These are phyloP conservation scores for Epinotia demarniana DNA, from an alignment of 2,888 invertebrate genomes.

Conservation along the genomic window DNA sequence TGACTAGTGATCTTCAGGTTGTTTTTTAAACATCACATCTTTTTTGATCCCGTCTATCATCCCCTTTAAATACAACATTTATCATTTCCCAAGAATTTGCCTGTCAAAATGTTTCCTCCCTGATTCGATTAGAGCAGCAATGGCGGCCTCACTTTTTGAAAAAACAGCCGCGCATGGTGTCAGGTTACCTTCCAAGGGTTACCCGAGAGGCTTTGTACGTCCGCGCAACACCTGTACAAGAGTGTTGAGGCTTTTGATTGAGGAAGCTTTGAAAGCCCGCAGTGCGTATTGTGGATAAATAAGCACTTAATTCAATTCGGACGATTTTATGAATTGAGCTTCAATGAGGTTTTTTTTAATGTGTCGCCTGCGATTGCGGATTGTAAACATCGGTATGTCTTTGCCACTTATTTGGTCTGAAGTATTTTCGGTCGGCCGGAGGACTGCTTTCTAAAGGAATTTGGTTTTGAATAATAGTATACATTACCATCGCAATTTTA, in stretches of 20 bases:
- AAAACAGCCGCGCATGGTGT: conserved; percentile 32
- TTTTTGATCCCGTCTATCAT: conserved; percentile 20
- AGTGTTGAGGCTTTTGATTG: conserved; percentile 37
- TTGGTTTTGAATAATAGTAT: neutral
- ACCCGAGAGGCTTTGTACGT: conserved; percentile 26
- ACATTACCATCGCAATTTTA: too few relatives aligned
- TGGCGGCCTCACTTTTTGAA: conserved; percentile 37
- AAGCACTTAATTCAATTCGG: conserved; percentile 44
- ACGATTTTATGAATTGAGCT: conserved; percentile 33
- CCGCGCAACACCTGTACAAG: conserved; percentile 41
- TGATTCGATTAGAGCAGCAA: conserved; percentile 28
- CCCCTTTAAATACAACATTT: conserved; percentile 36
- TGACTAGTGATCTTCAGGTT: neutral
- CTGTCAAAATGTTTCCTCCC: conserved; percentile 44
- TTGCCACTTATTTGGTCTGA: conserved; percentile 22
- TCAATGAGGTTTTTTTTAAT: conserved; percentile 25
- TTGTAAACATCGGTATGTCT: conserved; percentile 37
- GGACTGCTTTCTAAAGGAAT: neutral
- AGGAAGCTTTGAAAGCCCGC: conserved; percentile 35
- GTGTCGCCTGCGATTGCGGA: conserved; percentile 32
- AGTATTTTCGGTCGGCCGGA: neutral
- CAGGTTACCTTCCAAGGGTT: conserved; percentile 34
- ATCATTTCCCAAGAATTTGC: conserved; percentile 43
- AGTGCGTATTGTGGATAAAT: conserved; percentile 42
- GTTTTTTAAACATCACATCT: conserved; percentile 28